Percentiles rank a stretch among this genome's conserved stretches.
Conservation (phyloP, 2,113 vertebrate genomes). For the Lasiurus borealis region DNA sequence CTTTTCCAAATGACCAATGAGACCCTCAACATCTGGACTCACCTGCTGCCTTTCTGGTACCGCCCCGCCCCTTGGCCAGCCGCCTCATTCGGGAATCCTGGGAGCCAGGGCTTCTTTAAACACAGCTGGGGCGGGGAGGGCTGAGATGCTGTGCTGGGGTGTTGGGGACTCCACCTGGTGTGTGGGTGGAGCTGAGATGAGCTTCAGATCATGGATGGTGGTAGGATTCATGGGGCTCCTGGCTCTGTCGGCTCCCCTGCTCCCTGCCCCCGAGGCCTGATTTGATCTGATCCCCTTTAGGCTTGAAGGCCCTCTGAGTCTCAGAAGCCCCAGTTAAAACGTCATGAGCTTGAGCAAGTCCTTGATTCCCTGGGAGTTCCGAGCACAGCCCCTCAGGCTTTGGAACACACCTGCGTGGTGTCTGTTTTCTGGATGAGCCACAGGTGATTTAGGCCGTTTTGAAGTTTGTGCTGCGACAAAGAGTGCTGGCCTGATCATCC, state of each 20-base stretch:
- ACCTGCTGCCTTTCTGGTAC: slow-evolving; percentile 95
- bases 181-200: neutral
- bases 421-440: neutral
- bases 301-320: neutral
- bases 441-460: neutral
- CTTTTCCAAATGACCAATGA: slow-evolving; percentile 97
- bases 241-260: neutral
- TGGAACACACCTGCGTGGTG: neutral
- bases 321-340: too few relatives aligned
- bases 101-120: neutral
- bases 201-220: fast-evolving
- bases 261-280: neutral
- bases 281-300: neutral
- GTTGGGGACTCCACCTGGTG: fast-evolving
- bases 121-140: neutral
- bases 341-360: neutral
- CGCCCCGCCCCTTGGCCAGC: neutral
- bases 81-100: neutral
- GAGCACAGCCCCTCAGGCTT: neutral
- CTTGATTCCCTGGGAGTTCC: neutral
- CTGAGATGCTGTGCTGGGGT: neutral
- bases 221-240: neutral
- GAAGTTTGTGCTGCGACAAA: fast-evolving
- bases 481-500: too few relatives aligned
- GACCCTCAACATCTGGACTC: slow-evolving; percentile 98